Base-by-base conservation (phyloP, 2,888 invertebrate species). In the Macroteleia sp. region DNA sequence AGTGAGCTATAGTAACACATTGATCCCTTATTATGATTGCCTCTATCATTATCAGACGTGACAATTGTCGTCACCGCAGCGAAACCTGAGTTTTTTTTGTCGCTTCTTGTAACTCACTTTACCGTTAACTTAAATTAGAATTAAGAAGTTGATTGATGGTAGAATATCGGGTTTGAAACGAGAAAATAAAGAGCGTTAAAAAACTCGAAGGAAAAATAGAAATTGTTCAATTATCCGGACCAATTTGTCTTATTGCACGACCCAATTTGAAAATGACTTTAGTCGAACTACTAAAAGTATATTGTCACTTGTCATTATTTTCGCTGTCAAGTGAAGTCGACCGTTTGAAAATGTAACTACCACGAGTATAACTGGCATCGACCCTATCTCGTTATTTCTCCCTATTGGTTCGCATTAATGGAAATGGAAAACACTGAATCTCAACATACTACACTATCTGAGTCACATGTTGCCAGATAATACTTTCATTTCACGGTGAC, bases 331-430 rank as follows among this genome's bases (percentile, higher is more conserved):
- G 67, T 56, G 34, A 56, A 61, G 67, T 69, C 56, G 57, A 56
- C 54, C 61, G 20, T 71, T 77, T 66, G 78, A 74, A 61, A 78
- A 74, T 66, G 78, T 70, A 22, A 64, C 57, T 52, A 69, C 62
- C 22, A 64, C 70, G 52, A 77, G 50, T 59, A 36, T 74, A 78
- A 44, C 76, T 73, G 78, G 78, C 78, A 76, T 62, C 64, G 64
- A 73, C 78, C 74, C 75, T 78, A 80, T 76, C 80, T 80, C 73
- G 69, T 78, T 80, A 80, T 78, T 80, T 80, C 76, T 76, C 73
- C 73, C 66, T 73, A 76, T 80, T 78, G 71, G 74, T 66, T 74
- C 64, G 56, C 73, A 80, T 80, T 77, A 80, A 80, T 80, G 77
- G 77, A 76, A 69, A 73, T 78, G 69, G 77, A 80, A 80, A 78